Conservation (phyloP, 37 sponge, comb jelly and placozoan species). For the Theonella swinhoei region DNA sequence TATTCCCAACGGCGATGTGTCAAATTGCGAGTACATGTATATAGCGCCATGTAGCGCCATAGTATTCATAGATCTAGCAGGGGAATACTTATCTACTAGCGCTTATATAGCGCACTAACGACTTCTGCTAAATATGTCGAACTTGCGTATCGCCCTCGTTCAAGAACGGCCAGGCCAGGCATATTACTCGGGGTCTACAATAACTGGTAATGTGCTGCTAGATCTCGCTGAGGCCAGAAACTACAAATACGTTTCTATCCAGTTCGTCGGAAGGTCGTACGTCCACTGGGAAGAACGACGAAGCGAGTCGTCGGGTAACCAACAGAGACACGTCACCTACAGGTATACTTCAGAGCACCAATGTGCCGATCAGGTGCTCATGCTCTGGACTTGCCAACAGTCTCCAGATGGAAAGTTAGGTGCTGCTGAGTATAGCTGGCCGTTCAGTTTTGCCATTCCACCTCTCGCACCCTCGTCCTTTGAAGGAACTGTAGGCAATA, state of each 20-base stretch:
- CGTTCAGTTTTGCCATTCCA: not conserved
- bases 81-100: no score
- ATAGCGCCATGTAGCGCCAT: no score
- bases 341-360: conserved; percentile 33
- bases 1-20: no score
- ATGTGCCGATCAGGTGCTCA: not conserved
- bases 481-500: not conserved
- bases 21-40: no score
- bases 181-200: conserved; percentile 20
- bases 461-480: not conserved
- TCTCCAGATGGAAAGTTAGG: conserved; percentile 8
- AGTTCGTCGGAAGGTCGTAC: conserved; percentile 14
- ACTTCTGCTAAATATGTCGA: no score
- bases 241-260: conserved; percentile 16
- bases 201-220: conserved; percentile 18
- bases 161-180: no score
- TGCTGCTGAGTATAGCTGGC: conserved; percentile 41
- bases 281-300: conserved; percentile 41
- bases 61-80: no score
- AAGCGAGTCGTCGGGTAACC: conserved; percentile 6
- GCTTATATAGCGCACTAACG: no score
- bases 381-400: conserved; percentile 34
- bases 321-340: conserved; percentile 22
- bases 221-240: conserved; percentile 19
- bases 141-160: no score